These are phyloP conservation scores for Anguilla marmorata DNA, from an alignment of 2,797 vertebrate species.

Conservation along the genomic window DNA sequence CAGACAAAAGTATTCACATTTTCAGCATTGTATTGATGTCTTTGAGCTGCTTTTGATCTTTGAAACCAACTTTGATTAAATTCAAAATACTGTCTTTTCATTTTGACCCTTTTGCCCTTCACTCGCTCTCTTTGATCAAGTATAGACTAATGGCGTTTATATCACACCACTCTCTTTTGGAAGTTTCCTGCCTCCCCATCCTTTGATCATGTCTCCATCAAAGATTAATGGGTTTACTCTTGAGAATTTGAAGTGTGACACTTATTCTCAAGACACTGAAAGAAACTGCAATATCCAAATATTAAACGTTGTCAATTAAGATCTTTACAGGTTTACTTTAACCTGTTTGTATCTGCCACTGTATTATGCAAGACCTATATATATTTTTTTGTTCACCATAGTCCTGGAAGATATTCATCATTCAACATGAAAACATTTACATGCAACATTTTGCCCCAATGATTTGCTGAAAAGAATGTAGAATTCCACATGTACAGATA, in stretches of 20 bases:
- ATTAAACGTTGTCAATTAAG: not conserved
- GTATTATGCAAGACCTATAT: not conserved
- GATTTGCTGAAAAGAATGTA: not conserved
- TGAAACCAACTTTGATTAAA: constrained; percentile 35
- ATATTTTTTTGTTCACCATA: not conserved
- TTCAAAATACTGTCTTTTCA: not conserved
- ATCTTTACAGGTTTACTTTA: not conserved
- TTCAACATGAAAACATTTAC: not conserved
- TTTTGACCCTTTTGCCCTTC: constrained; percentile 31
- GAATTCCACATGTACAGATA: not conserved
- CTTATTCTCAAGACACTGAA: not conserved
- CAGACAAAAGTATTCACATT: constrained; percentile 31
- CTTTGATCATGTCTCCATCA: constrained; percentile 28
- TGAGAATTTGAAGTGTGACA: not conserved
- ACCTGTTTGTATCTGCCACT: not conserved
- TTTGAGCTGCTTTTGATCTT: constrained; percentile 26
- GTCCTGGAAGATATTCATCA: not conserved
- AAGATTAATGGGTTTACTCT: constrained; percentile 7
- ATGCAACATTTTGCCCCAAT: not conserved
- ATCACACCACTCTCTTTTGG: not conserved
- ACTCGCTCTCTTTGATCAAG: constrained; percentile 25
- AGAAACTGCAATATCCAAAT: not conserved
- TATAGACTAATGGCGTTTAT: constrained; percentile 15
- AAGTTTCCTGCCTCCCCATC: not conserved
- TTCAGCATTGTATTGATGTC: constrained; percentile 26